phyloP scores from a whole-genome alignment of 2,888 invertebrate species.

The Theretra japonica region DNA sequence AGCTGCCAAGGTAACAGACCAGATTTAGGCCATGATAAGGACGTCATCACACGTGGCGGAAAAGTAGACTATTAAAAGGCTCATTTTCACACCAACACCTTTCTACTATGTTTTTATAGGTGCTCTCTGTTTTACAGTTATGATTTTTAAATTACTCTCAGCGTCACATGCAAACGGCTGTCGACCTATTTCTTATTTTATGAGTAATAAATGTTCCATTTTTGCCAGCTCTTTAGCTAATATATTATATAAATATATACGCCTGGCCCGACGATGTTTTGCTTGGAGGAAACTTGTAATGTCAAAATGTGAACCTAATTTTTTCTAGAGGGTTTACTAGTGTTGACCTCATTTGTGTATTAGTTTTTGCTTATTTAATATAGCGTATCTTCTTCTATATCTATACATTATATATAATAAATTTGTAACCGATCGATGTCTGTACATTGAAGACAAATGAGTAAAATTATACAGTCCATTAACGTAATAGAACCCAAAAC shows the following conservation, averaged over 20 bases:
- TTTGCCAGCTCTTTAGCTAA: slow-evolving; percentile 2
- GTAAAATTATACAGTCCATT: too few relatives aligned
- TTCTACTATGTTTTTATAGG: slow-evolving; percentile 69
- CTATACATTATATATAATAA: too few relatives aligned
- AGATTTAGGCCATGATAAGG: slow-evolving; percentile 78
- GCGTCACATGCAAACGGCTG: slow-evolving; percentile 29
- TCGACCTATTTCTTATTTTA: slow-evolving; percentile 47
- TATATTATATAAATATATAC: background rate
- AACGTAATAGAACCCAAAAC: too few relatives aligned
- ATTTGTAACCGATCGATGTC: too few relatives aligned
- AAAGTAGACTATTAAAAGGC: slow-evolving; percentile 65
- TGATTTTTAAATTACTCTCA: slow-evolving; percentile 45
- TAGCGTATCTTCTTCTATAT: too few relatives aligned
- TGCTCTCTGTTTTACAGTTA: slow-evolving; percentile 52
- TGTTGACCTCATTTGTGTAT: background rate
- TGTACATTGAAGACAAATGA: too few relatives aligned
- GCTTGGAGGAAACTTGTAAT: background rate
- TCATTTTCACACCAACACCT: slow-evolving; percentile 75
- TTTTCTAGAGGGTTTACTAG: background rate
- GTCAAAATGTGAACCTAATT: background rate
- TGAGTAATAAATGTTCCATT: slow-evolving; percentile 27
- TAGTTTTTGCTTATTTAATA: background rate
- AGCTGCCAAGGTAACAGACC: slow-evolving; percentile 51
- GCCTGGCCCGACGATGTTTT: background rate
- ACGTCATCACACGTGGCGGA: slow-evolving; percentile 71